Base-by-base conservation (phyloP, 2,113 vertebrate species). In the Onychostruthus taczanowskii region DNA sequence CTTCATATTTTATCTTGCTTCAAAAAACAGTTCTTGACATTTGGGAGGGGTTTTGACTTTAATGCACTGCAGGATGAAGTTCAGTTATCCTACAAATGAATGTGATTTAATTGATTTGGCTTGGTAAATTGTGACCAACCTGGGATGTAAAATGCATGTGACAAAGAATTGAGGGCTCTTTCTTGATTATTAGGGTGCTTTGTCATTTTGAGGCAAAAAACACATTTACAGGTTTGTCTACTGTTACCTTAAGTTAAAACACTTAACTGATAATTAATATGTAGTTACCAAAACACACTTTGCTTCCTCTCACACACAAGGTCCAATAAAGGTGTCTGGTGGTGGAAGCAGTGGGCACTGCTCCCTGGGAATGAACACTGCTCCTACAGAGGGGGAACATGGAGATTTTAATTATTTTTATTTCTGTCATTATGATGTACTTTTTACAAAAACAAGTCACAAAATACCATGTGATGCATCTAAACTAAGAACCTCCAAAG, bases 361-460 rank as follows among this genome's bases (percentile, higher is more conserved):
- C 69, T 75, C 64, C 72, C 41, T 66, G 22, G 79, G 83, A 89
- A 78, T 9, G 22, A 84, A 55, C 50, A 77, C 59, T 89, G 59
- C 75, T 88, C 58, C 90, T 85, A 53, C 30, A 86, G 56, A 35
- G 66, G 31, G 39, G 26, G 14, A 76, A 69, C 20, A 11, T 22
- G 21, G 31, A 53, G 17, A 72, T 26, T 82, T 73, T 44, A 68
- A 73, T 56, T 61, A 4, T 33, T 89, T 93, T 91, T 90, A 63
- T 79, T 91, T 90, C 37, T 84, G 10, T 35, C 14, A 30, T 85
- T 61, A 72, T 41, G 49, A 72, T 1, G 11, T 62, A 44, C 18
- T 61, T 92, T 87, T 87, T 76, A 93, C 61, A 93, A 78, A 86
- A 79, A 58, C 16, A 74, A 79, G 56, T 82, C 58, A 87, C 77